Evolutionary conservation across 2,113 vertebrate genomes (phyloP), one percentile per base, ranked within the genome.

Genomic region (Campylomormyrus numenius): DNA sequence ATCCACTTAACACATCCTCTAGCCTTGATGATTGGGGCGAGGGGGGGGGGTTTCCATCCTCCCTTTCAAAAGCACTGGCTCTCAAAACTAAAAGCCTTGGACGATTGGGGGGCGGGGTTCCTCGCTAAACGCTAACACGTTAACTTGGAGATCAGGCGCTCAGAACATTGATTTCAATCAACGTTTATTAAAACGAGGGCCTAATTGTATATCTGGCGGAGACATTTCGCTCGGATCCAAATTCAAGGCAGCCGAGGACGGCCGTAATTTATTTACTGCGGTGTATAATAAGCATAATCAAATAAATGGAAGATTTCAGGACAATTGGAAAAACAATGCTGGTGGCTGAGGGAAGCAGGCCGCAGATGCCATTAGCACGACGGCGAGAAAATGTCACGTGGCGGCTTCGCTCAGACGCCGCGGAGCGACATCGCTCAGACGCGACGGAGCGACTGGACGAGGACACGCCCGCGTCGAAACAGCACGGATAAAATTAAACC

Each of bases 211-310:
- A 50, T 49, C 89, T 46, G 50, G 87, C 85, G 91, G 89, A 62
- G 91, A 92, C 62, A 53, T 70, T 92, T 90, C 90, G 87, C 85
- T 24, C 52, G 85, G 89, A 90, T 90, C 17, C 11, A 90, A 70
- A 66, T 89, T 87, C 90, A 92, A 27, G 31, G 90, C 58, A 19
- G 84, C 39, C 88, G 88, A 89, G 27, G 90, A 90, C 89, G 19
- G 86, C 39, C 58, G 46, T 89, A 49, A 89, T 88, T 90, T 88
- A 90, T 88, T 90, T 91, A 88, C 91, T 83, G 89, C 15, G 19
- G 90, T 90, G 91, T 91, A 85, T 93, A 92, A 95, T 92, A 92
- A 93, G 88, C 91, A 70, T 91, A 88, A 94, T 92, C 91, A 66
- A 93, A 93, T 92, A 85, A 90, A 93, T 89, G 83, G 91, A 74